phyloP scores from a whole-genome alignment of 2,797 vertebrate genomes.

The Siniperca undulata region DNA sequence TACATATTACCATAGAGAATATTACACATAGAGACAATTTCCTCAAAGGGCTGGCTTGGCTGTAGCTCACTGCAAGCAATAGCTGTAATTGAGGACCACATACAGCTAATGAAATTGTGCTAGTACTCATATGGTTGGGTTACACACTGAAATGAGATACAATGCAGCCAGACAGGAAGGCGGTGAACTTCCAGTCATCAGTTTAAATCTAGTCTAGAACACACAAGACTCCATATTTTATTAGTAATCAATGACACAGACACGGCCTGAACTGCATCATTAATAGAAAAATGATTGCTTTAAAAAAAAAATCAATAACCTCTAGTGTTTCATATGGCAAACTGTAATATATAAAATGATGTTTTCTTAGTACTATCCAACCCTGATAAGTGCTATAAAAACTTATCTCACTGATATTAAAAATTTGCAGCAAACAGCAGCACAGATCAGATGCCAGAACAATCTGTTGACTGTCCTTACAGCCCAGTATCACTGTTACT shows the following conservation, averaged over 20 bases:
- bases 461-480: neutral
- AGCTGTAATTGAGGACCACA: slow-evolving; percentile 37
- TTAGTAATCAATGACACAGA: neutral
- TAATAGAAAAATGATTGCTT: neutral
- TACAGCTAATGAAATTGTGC: slow-evolving; percentile 57
- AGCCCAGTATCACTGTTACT: slow-evolving; percentile 5
- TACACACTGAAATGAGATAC: slow-evolving; percentile 69
- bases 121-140: slow-evolving; percentile 51
- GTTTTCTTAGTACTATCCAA: slow-evolving; percentile 2
- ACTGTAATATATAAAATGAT: neutral
- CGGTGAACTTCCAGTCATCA: slow-evolving; percentile 11
- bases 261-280: neutral
- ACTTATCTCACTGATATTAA: slow-evolving; percentile 12
- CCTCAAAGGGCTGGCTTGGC: neutral
- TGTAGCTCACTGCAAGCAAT: slow-evolving; percentile 25
- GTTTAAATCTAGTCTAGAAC: slow-evolving; percentile 14
- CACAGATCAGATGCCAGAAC: neutral
- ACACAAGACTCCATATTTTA: slow-evolving; percentile 2
- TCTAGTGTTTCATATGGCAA: neutral
- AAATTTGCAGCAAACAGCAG: neutral
- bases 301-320: neutral
- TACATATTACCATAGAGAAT: too few species aligned
- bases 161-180: slow-evolving; percentile 31
- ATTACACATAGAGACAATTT: too few species aligned
- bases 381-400: neutral